Evolutionary conservation across 2,888 invertebrate genomes (phyloP).

Genomic region (Drosophila prolongata): DNA sequence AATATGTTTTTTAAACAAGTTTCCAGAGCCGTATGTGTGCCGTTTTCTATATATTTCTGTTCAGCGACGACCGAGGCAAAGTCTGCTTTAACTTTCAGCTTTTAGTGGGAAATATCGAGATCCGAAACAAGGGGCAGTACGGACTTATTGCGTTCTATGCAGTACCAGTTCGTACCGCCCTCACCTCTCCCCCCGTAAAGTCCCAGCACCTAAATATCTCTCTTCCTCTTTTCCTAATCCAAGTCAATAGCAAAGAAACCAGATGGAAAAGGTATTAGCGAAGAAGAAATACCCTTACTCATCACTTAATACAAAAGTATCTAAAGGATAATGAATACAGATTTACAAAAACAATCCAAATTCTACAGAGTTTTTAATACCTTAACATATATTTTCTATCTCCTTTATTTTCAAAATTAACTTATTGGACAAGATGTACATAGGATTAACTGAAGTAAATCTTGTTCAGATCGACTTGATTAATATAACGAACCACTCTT

Average conservation of each 20-base stretch:
- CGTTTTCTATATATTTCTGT: slow-evolving; percentile 33
- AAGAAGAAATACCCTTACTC: slow-evolving; percentile 11
- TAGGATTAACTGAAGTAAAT: too few species aligned
- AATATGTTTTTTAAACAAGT: slow-evolving; percentile 69
- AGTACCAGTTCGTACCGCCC: slow-evolving; percentile 34
- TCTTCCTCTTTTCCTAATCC: slow-evolving; percentile 12
- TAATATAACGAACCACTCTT: too few species aligned
- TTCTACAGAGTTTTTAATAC: too few species aligned
- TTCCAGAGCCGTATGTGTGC: slow-evolving; percentile 37
- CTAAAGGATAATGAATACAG: too few species aligned
- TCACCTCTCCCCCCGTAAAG: background rate
- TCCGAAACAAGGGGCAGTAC: slow-evolving; percentile 13
- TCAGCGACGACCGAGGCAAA: slow-evolving; percentile 24
- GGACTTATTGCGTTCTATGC: slow-evolving; percentile 59
- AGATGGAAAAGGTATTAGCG: background rate
- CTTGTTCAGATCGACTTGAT: too few species aligned
- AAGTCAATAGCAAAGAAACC: slow-evolving; percentile 17
- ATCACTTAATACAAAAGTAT: too few species aligned
- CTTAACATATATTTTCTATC: background rate
- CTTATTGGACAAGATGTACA: background rate
- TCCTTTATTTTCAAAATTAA: background rate
- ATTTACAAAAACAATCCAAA: too few species aligned
- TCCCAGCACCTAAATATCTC: background rate
- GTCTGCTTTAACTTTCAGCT: slow-evolving; percentile 37
- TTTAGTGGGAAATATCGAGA: slow-evolving; percentile 30